Percentiles rank a stretch among this genome's conserved stretches.
These are phyloP conservation scores for Drosophila asahinai DNA, from an alignment of 1,140 invertebrate species.

Conservation along the genomic window DNA sequence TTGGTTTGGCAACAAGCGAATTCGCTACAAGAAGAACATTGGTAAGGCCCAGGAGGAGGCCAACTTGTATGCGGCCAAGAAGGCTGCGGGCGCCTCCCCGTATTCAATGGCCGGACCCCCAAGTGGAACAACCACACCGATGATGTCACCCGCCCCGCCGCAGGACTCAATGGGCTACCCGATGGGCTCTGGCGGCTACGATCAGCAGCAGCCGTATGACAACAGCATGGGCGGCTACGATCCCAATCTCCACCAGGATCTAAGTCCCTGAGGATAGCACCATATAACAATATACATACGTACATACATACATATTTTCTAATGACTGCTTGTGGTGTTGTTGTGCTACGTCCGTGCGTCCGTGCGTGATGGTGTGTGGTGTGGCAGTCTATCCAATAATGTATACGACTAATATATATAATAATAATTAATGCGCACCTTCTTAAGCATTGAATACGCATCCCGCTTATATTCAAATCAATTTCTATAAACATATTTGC, in stretches of 20 bases:
- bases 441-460: conserved; percentile 11
- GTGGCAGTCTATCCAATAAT: conserved; percentile 15
- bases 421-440: conserved; percentile 17
- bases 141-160: conserved; percentile 96
- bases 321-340: conserved; percentile 14
- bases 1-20: conserved; percentile 99
- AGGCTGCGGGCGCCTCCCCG: conserved; percentile 97
- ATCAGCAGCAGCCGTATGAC: conserved; percentile 93
- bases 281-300: conserved; percentile 5
- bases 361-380: neutral
- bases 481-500: conserved; percentile 22
- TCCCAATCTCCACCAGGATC: conserved; percentile 93
- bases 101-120: conserved; percentile 94
- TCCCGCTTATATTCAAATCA: conserved; percentile 15
- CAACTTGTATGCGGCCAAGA: conserved; percentile 99
- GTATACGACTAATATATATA: conserved; percentile 21
- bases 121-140: conserved; percentile 94
- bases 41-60: conserved; percentile 99
- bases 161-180: conserved; percentile 96
- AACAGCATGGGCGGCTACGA: conserved; percentile 95
- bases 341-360: conserved; percentile 9
- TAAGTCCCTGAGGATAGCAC: conserved; percentile 86
- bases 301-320: conserved; percentile 19
- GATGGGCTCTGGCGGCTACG: conserved; percentile 94
- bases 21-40: conserved; percentile 99